A percentile compares a stretch with the other conserved stretches of the same genome.
Evolutionary conservation across 2,888 invertebrate species (phyloP).

Genomic region (Drosophila buzzatii): DNA sequence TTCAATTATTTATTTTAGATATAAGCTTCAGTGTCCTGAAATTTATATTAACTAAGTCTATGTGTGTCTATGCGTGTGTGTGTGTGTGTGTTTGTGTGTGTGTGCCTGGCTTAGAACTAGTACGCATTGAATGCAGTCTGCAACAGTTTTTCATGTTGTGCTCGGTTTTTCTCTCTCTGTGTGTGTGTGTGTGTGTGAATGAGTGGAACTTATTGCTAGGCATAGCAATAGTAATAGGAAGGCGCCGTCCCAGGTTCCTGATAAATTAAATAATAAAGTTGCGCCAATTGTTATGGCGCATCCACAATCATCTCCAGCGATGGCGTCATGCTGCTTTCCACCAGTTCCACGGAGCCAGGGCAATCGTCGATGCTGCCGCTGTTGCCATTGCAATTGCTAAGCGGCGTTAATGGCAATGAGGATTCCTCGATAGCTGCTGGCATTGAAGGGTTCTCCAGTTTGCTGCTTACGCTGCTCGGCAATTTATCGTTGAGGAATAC

Average conservation of each 20-base stretch:
- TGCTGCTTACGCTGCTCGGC: conserved; percentile 27
- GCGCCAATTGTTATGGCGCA: conserved; percentile 60
- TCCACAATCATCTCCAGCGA: conserved; percentile 52
- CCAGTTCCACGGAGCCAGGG: conserved; percentile 56
- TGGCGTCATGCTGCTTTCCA: conserved; percentile 45
- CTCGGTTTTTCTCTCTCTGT: conserved; percentile 43
- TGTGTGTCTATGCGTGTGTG: neutral
- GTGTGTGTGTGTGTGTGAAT: conserved; percentile 3
- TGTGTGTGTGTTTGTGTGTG: no score
- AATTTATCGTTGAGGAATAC: conserved; percentile 70
- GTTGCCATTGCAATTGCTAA: conserved; percentile 48
- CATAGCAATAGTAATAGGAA: conserved; percentile 53
- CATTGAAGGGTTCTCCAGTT: conserved; percentile 41
- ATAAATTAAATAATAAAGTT: conserved; percentile 63
- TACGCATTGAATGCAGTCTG: conserved; percentile 58
- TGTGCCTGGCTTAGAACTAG: conserved; percentile 32
- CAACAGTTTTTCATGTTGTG: conserved; percentile 49
- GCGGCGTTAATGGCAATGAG: conserved; percentile 54
- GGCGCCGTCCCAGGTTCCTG: conserved; percentile 40
- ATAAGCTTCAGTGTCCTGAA: conserved; percentile 19
- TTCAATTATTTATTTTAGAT: neutral
- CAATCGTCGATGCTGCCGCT: conserved; percentile 58
- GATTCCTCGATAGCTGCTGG: conserved; percentile 42
- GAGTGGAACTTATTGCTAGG: conserved; percentile 51
- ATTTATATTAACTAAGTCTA: conserved; percentile 5